Evolutionary conservation across 2,113 vertebrate genomes (phyloP), one percentile per base, ranked within the genome.

Genomic region (Phodopus roborovskii): DNA sequence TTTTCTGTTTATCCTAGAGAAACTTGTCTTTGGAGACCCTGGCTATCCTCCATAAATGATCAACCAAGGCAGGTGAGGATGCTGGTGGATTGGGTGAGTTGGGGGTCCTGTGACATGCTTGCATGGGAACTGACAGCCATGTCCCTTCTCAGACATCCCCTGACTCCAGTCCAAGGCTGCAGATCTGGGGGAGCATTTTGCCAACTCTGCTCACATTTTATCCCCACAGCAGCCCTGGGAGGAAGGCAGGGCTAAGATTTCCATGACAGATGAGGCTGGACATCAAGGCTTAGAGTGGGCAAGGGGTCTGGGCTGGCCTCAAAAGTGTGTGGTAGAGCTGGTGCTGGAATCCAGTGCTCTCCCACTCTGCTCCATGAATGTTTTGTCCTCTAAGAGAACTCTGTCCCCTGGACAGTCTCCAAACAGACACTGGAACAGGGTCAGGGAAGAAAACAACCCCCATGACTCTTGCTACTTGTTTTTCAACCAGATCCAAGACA

Each of bases 11-110:
- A 9, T 88, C 70, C 71, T 92, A 99, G 99, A 89, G 66, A 77
- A 79, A 15, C 90, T 33, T 95, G 94, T n/a, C 97, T 99, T 74
- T 99, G 99, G 99, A 99, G 99, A 97, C 99, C 99, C 0, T 99
- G 99, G 99, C 96, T 99, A 64, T 94, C 97, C 71, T 96, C 39
- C 73, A 75, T 94, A 50, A 97, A 95, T 82, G 98, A 98, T n/a
- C n/a, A 12, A 5, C 56, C 70, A 1, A 64, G 26, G 45, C 39
- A 2, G 71, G 78, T 0, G 92, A 95, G 66, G 30, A 96, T 78
- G 50, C 97, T 81, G 39, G 90, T 0, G 1, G 83, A 98, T 68
- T 96, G 75, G 9, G 99, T 99, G 98, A 99, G 99, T 99, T 79
- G 73, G 82, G 64, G 9, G 1, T 13, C 60, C 22, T 28, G 16